Base-by-base conservation (phyloP, 2,888 invertebrate genomes). In the Tipula unca region DNA sequence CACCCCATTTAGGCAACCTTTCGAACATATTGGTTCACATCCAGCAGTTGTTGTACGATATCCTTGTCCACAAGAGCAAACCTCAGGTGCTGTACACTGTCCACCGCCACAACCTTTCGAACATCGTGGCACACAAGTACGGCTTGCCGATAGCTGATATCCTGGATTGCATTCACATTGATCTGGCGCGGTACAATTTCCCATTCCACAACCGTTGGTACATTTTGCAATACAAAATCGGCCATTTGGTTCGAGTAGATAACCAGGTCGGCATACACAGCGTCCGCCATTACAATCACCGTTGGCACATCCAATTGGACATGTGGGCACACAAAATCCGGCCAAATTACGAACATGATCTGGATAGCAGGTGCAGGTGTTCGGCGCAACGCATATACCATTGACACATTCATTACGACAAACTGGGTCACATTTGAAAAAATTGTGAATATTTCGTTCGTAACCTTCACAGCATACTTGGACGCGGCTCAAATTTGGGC, bases 401-500 rank as follows among this genome's bases (percentile, higher is more conserved):
- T 93, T 92, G 0, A 90, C 88, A 85, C 93, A 93, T 8, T 90
- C 90, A 10, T 91, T 90, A 0, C 69, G 87, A 86, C 93, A 93
- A 25, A 90, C 87, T 0, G 92, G 92, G 85, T 89, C 89, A 86
- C 92, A 92, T 86, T 88, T 91, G 2, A 91, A 92, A 87, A 87
- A 91, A 89, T 91, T 92, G 89, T 92, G 92, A 5, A 92, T 91
- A 89, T 94, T 93, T 13, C 93, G 92, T 86, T 92, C 91, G 90
- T 94, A 96, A 17, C 95, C 96, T 0, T 93, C 92, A 89, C 96
- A 96, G 89, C 96, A 96, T 29, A 94, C 92, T 87, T 94, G 92
- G 87, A 95, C 93, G 86, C 92, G 93, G 88, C 94, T 95, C 88
- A 93, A 92, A 29, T 93, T 92, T 5, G 94, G 90, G 0, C 92